Conservation (phyloP, 2,113 vertebrate genomes). For the Oreotrochilus melanogaster region DNA sequence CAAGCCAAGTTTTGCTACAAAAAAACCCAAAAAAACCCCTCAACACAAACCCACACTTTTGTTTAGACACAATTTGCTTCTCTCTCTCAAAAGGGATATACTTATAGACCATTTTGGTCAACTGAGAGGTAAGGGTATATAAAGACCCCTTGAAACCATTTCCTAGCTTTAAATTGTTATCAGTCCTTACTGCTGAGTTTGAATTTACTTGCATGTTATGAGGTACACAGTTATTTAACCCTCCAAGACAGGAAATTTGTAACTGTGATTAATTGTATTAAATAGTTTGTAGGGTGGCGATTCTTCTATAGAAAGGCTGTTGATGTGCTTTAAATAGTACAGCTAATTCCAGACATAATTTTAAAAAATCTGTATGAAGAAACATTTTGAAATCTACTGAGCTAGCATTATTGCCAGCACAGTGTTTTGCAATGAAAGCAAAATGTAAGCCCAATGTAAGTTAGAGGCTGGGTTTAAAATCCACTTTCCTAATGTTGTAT, state of each 20-base stretch:
- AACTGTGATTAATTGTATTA: background rate
- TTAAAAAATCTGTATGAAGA: background rate
- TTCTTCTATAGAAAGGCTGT: background rate
- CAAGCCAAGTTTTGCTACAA: background rate
- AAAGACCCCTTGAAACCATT: background rate
- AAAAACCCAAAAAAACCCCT: background rate
- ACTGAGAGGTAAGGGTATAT: background rate
- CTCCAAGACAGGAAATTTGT: background rate
- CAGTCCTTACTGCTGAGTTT: background rate
- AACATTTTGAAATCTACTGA: background rate
- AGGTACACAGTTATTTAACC: background rate
- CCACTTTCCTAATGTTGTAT: background rate
- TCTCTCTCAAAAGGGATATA: background rate
- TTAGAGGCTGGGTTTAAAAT: background rate
- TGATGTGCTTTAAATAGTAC: background rate
- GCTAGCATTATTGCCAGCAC: background rate
- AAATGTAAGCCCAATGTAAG: background rate
- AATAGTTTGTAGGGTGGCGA: background rate
- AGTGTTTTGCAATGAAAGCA: background rate
- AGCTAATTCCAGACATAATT: background rate
- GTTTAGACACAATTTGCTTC: accelerated
- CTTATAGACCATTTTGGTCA: background rate
- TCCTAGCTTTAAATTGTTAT: background rate
- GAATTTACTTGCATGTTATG: background rate
- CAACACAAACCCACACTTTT: background rate